A percentile compares a stretch with the other conserved stretches of the same genome.
Conservation (phyloP, 2,797 vertebrate genomes). For the Hydrolagus colliei region DNA sequence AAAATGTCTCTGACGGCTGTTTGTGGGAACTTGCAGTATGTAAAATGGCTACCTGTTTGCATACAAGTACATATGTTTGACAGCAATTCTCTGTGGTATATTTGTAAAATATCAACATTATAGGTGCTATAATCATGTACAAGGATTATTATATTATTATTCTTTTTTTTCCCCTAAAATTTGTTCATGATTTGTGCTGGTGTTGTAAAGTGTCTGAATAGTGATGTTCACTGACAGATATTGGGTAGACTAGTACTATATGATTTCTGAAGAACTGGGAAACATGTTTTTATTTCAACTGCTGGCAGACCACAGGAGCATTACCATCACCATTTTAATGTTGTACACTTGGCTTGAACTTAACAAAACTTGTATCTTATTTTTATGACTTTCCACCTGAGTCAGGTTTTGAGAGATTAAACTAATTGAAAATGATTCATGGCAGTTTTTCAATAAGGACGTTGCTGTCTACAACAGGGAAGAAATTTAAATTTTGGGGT, state of each 20-base stretch:
- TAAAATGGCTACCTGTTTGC: too few species aligned
- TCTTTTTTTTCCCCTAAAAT: too few species aligned
- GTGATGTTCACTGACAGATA: background rate
- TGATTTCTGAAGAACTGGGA: background rate
- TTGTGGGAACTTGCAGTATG: too few species aligned
- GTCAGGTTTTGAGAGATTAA: background rate
- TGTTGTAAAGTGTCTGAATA: background rate
- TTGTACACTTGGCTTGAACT: background rate
- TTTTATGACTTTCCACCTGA: constrained; percentile 4
- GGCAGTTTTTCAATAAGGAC: background rate
- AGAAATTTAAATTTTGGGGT: background rate
- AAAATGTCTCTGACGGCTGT: too few species aligned
- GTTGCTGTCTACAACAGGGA: background rate
- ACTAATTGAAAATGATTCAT: background rate
- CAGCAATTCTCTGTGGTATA: too few species aligned
- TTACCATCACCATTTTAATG: background rate
- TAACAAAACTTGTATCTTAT: background rate
- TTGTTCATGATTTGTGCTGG: background rate
- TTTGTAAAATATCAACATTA: too few species aligned
- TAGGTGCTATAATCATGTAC: too few species aligned
- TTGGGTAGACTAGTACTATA: background rate
- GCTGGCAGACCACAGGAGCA: background rate
- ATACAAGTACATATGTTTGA: too few species aligned
- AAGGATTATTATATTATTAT: too few species aligned
- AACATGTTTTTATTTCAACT: background rate